Evolutionary conservation across 2,113 vertebrate species (phyloP), one percentile per base, ranked within the genome.

Genomic region (Romanogobio albipinnatus): DNA sequence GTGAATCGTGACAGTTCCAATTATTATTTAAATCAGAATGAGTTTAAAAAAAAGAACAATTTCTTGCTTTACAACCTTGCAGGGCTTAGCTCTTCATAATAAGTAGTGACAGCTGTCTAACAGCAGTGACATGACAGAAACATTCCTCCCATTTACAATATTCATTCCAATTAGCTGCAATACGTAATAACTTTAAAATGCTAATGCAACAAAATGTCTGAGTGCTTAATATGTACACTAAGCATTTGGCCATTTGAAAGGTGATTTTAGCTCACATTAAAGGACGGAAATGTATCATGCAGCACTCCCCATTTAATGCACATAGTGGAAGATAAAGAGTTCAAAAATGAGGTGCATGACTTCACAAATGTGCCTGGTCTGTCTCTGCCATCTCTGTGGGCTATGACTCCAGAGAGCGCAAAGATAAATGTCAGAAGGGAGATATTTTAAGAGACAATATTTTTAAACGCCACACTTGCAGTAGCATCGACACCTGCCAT

Each of bases 361-460:
- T 84, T 68, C 73, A 84, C 73, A 84, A 56, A 8, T 22, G 61
- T 43, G 53, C 26, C 62, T 47, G 59, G 62, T 64, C 15, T 66
- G 39, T 15, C 19, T 29, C 59, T 68, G 58, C 64, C 3, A 10
- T 61, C 81, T 76, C 33, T 22, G 26, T 6, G 8, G 47, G 66
- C 58, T 58, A 5, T 9, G 76, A 64, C 45, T 19, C 22, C 45
- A 53, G 64, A 79, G 81, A 83, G 22, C 5, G 53, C 85, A 79
- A 81, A 81, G 61, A 81, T 24, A 83, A 82, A 59, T 79, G 82
- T 68, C 82, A 70, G 71, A 86, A 45, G 74, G 59, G 49, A 88
- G 84, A 77, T 71, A 76, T 78, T 81, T 88, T 75, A 84, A 86
- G 61, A 80, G 76, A 51, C 45, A 82, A 64, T 86, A 88, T 88